Evolutionary conservation across 2,113 vertebrate species (phyloP), one percentile per base, ranked within the genome.

Genomic region (Engraulis encrasicolus): DNA sequence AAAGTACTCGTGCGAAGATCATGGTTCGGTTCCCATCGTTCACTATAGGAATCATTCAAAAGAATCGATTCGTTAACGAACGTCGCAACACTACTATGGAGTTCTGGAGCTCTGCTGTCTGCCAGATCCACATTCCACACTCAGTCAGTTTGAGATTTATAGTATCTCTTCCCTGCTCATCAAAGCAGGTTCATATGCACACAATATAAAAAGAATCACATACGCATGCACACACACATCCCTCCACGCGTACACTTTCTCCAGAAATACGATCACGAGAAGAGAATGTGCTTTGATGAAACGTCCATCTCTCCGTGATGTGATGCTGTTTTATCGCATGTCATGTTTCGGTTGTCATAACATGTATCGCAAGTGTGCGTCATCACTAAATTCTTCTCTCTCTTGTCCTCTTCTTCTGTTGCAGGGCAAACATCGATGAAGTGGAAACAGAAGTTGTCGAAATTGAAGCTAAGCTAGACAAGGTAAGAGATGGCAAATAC

Each of bases 371-470:
- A 58, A 78, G 37, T 79, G 52, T 23, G 23, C 45, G 18, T 36
- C 14, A 17, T 78, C 36, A 0, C 27, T 89, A 78, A 91, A 50
- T 6, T 20, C 27, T 15, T 74, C 11, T 36, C 6, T 74, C 17
- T n/a, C 11, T 74, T 74, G 27, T 74, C 18, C 40, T 87, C 34
- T 80, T 36, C 14, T 27, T 92, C 81, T 92, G 38, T 74, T 93
- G 89, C 93, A 99, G 98, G 96, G 98, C 98, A 0, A 97, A 97
- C 58, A 97, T 99, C 1, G 97, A 99, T 85, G 98, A 99, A 88
- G 98, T 99, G 90, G 98, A 99, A 85, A 98, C 96, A 0, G 98
- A 99, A 88, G 98, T 99, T 74, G 98, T 98, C 88, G 98, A 99
- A 93, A 97, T 99, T 0, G 98, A 99, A 90, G 97, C 96, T 0